Evolutionary conservation across 1,140 invertebrate species (phyloP).

Genomic region (Nomia melanderi): DNA sequence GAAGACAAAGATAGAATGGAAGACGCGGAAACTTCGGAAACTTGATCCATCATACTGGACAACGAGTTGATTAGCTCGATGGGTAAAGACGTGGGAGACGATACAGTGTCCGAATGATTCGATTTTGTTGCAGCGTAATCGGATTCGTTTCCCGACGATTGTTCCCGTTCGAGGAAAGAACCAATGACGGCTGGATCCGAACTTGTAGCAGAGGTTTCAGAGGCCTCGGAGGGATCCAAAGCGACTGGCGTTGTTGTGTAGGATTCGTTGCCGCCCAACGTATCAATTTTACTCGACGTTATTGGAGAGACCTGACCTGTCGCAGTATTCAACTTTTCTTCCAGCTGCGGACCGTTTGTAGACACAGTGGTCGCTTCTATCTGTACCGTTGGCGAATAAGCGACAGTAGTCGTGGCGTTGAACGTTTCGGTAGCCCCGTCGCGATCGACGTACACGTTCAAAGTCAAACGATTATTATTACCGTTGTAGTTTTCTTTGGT

Average conservation of each 20-base stretch:
- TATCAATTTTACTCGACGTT: neutral
- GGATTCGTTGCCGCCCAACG: neutral
- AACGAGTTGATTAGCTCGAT: constrained; percentile 74
- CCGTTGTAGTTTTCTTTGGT: neutral
- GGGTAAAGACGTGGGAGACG: constrained; percentile 58
- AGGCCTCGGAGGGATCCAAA: neutral
- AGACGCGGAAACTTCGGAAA: constrained; percentile 62
- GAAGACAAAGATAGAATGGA: neutral
- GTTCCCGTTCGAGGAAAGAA: neutral
- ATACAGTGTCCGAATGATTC: constrained; percentile 2
- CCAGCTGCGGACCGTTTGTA: neutral
- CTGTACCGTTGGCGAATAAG: neutral
- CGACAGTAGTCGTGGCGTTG: too few relatives aligned
- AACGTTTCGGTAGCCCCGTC: too few relatives aligned
- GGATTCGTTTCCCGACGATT: constrained; percentile 11
- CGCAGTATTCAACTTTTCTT: neutral
- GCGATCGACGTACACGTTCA: too few relatives aligned
- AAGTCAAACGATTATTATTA: neutral
- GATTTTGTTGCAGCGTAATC: constrained; percentile 5
- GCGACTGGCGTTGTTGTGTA: neutral
- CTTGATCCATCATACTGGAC: constrained; percentile 75
- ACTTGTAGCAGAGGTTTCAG: neutral
- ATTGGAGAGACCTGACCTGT: neutral
- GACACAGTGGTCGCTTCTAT: constrained; percentile 6
- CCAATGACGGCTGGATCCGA: neutral